phyloP scores from a whole-genome alignment of 2,113 vertebrate genomes.

The Atractosteus spatula region DNA sequence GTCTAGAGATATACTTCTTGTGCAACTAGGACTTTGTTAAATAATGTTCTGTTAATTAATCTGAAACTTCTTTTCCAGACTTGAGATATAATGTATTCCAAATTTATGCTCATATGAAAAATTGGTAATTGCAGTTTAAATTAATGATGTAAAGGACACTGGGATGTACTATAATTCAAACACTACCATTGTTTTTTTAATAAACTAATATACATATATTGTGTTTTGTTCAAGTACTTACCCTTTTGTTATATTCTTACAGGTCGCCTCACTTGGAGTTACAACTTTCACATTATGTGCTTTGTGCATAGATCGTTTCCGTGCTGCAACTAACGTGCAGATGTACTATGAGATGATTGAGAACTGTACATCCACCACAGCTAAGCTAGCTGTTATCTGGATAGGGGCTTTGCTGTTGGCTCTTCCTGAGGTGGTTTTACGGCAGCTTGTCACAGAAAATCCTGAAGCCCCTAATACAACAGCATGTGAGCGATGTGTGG shows the following conservation, averaged over 20 bases:
- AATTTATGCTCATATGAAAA: too few relatives aligned
- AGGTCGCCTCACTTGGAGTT: constrained; percentile 93
- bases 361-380: constrained; percentile 85
- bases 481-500: constrained; percentile 75
- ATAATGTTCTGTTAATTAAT: too few relatives aligned
- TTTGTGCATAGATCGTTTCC: constrained; percentile 93
- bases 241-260: constrained; percentile 26
- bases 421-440: constrained; percentile 87
- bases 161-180: too few relatives aligned
- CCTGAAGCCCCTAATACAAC: constrained; percentile 39
- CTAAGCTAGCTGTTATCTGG: constrained; percentile 95
- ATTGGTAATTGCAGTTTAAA: too few relatives aligned
- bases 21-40: too few relatives aligned
- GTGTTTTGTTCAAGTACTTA: constrained; percentile 29
- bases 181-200: too few relatives aligned
- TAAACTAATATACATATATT: too few relatives aligned
- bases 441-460: constrained; percentile 83
- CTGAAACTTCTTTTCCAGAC: too few relatives aligned
- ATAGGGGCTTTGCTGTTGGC: constrained; percentile 87
- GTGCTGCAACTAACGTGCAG: constrained; percentile 89
- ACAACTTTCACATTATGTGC: constrained; percentile 94
- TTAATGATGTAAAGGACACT: too few relatives aligned
- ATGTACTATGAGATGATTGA: constrained; percentile 98
- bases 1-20: too few relatives aligned
- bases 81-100: too few relatives aligned